Conservation (phyloP, 2,888 invertebrate species). For the Gibbula magus region DNA sequence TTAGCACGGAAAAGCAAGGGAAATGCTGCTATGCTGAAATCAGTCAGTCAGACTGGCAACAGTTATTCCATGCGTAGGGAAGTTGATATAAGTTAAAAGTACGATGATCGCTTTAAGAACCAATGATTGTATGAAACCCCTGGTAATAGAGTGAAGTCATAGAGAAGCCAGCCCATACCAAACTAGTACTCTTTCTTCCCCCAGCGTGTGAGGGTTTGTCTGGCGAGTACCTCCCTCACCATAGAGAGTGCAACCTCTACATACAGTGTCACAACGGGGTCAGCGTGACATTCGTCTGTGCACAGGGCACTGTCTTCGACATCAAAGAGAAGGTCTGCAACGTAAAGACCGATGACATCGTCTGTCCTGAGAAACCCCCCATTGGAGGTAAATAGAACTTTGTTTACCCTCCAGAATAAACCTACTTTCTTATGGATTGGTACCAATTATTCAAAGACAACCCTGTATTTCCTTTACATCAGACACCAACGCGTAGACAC, state of each 20-base stretch:
- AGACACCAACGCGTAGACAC: background rate
- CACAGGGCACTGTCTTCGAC: conserved; percentile 51
- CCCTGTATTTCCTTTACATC: background rate
- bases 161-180: too few species aligned
- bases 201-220: conserved; percentile 47
- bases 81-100: too few species aligned
- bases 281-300: conserved; percentile 50
- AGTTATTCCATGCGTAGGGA: too few species aligned
- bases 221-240: conserved; percentile 60
- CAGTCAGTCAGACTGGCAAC: too few species aligned
- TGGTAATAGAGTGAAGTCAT: too few species aligned
- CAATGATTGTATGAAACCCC: too few species aligned
- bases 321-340: conserved; percentile 54
- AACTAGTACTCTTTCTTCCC: too few species aligned
- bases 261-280: conserved; percentile 57
- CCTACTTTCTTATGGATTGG: background rate
- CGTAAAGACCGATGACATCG: conserved; percentile 32
- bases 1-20: too few species aligned
- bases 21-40: too few species aligned
- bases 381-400: background rate
- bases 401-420: background rate
- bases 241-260: conserved; percentile 57
- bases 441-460: background rate
- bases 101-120: too few species aligned
- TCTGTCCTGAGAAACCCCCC: conserved; percentile 33